Percentiles rank a stretch among this genome's conserved stretches.
Evolutionary conservation across 2,888 invertebrate species (phyloP).

Genomic region (Acleris holmiana): DNA sequence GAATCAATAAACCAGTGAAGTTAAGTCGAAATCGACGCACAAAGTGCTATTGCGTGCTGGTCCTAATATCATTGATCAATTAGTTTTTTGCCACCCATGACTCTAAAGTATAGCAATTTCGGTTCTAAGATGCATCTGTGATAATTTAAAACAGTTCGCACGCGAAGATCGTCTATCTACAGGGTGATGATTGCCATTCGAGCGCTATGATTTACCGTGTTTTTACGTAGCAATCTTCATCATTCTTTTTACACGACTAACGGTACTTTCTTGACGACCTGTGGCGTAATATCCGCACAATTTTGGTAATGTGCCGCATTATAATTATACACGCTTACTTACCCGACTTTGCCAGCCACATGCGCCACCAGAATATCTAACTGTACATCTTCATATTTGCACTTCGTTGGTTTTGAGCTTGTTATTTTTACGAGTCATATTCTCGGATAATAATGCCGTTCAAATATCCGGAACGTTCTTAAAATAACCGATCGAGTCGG

Average conservation of each 20-base stretch:
- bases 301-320: conserved; percentile 63
- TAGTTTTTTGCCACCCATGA: not conserved
- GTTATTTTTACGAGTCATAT: conserved; percentile 60
- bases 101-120: not conserved
- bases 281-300: conserved; percentile 53
- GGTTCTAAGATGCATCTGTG: conserved; percentile 5
- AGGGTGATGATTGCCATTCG: conserved; percentile 19
- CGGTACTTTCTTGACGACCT: conserved; percentile 43
- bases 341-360: conserved; percentile 57
- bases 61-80: too few relatives aligned
- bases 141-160: conserved; percentile 9
- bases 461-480: conserved; percentile 26
- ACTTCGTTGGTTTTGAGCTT: conserved; percentile 67
- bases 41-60: too few relatives aligned
- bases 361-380: conserved; percentile 64
- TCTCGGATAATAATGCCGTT: conserved; percentile 57
- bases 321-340: conserved; percentile 57
- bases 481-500: conserved; percentile 9
- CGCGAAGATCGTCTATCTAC: not conserved
- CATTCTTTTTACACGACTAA: conserved; percentile 41
- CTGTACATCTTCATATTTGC: conserved; percentile 68
- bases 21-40: too few relatives aligned
- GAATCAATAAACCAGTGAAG: too few relatives aligned
- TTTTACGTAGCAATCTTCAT: conserved; percentile 44
- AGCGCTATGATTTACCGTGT: conserved; percentile 16